Evolutionary conservation across 64 coral and sea anemone species (phyloP), one percentile per base, ranked within the genome.

Genomic region (Catalaphyllia jardinei): DNA sequence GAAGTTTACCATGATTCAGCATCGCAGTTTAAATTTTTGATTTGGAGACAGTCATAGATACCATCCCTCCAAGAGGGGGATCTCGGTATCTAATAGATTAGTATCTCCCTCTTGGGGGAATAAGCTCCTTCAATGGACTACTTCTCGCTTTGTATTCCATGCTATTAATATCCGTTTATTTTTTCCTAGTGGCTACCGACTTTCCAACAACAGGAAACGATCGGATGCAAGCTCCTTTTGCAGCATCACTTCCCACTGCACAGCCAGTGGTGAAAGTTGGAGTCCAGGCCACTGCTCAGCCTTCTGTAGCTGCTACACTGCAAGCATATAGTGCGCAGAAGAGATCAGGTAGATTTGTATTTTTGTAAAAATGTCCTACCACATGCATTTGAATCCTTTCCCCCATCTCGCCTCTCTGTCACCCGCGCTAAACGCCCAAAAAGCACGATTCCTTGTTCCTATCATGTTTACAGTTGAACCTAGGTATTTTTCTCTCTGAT

Each of bases 181-280:
- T 33, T 0, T 69, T 18, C 9, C 31, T n/a, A 85, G 81, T 85
- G 20, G 81, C 81, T 27, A 19, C 81, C 17, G 81, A 71, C 18
- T 85, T 71, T 38, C 81, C 81, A 10, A 67, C 81, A 28, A 71
- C 81, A 50, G 62, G 63, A 0, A 18, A 49, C 7, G 64, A 69
- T 71, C 33, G 22, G 22, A 13, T 51, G 22, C 81, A 92, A 84
- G 78, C 74, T 64, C 81, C 77, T 2, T 42, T 74, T 65, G 17
- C 73, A 0, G 60, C 60, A 57, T 74, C 71, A 60, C 51, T 88
- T 12, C 86, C 72, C 24, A 1, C 86, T 1, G 72, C 28, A 27
- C 71, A 88, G 50, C 71, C 71, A 60, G 28, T 27, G 51, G 86
- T 33, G 60, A 22, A 51, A 17, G 27, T 72, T 60, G 28, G 49